Evolutionary conservation across 1,140 invertebrate species (phyloP).

Genomic region (Calosoma granatense): DNA sequence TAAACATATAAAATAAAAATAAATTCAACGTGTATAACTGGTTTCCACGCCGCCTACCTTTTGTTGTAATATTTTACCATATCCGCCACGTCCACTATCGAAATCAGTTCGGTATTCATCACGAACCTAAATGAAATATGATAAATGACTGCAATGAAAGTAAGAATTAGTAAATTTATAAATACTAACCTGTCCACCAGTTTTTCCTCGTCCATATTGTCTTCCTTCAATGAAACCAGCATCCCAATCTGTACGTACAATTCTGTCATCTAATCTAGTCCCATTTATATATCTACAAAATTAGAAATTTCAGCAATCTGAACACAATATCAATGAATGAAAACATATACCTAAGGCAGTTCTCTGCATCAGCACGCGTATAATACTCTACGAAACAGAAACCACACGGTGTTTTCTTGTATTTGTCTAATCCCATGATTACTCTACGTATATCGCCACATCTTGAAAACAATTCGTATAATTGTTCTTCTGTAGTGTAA

Average conservation of each 20-base stretch:
- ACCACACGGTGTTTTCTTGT: slow-evolving; percentile 97
- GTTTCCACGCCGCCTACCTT: slow-evolving; percentile 45
- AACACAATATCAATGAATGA: neutral
- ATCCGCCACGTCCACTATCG: slow-evolving; percentile 92
- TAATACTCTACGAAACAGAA: slow-evolving; percentile 99
- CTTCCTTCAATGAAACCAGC: slow-evolving; percentile 97
- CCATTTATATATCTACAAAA: slow-evolving; percentile 80
- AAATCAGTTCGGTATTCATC: slow-evolving; percentile 98
- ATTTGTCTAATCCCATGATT: slow-evolving; percentile 97
- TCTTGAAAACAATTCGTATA: slow-evolving; percentile 92
- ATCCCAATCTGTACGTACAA: slow-evolving; percentile 98
- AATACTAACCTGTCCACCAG: slow-evolving; percentile 83
- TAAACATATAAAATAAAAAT: neutral
- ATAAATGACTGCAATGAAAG: slow-evolving; percentile 15
- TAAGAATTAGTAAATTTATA: slow-evolving; percentile 4
- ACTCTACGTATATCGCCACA: slow-evolving; percentile 95
- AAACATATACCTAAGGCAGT: slow-evolving; percentile 66
- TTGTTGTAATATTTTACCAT: slow-evolving; percentile 87
- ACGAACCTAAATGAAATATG: slow-evolving; percentile 57
- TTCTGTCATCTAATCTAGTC: slow-evolving; percentile 91
- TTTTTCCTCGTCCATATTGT: slow-evolving; percentile 97
- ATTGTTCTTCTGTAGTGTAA: slow-evolving; percentile 98
- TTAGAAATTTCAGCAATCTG: slow-evolving; percentile 5
- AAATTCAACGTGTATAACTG: neutral
- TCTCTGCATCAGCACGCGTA: slow-evolving; percentile 75